Percentiles rank a stretch among this genome's conserved stretches.
Conservation (phyloP, 2,888 invertebrate species). For the Acronicta alni region DNA sequence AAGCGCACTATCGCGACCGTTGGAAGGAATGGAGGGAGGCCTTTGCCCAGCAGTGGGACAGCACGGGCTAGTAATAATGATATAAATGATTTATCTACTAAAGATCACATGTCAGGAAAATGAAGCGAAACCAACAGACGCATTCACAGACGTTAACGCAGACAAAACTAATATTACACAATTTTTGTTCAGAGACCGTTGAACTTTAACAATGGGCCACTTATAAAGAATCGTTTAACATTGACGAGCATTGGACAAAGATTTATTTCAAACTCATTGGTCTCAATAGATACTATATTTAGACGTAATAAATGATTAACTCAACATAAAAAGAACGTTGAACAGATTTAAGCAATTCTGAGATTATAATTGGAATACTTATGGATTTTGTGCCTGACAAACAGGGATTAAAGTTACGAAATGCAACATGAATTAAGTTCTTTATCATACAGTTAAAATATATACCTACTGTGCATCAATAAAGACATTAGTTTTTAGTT, state of each 20-base stretch:
- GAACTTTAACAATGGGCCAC: conserved; percentile 54
- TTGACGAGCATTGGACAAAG: conserved; percentile 36
- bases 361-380: not conserved
- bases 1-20: too few relatives aligned
- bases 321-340: conserved; percentile 19
- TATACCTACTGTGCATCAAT: conserved; percentile 28
- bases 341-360: conserved; percentile 14
- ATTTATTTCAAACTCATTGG: conserved; percentile 44
- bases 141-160: conserved; percentile 14
- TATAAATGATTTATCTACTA: not conserved
- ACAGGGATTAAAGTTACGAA: too few relatives aligned
- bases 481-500: conserved; percentile 21
- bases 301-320: conserved; percentile 43
- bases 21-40: too few relatives aligned
- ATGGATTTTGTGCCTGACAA: too few relatives aligned
- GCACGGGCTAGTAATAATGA: too few relatives aligned
- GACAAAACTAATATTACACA: conserved; percentile 16
- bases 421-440: too few relatives aligned
- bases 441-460: too few relatives aligned
- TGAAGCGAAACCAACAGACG: conserved; percentile 15
- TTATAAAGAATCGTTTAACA: conserved; percentile 45
- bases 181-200: conserved; percentile 52
- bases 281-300: conserved; percentile 41
- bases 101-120: not conserved
- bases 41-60: too few relatives aligned